phyloP scores from a whole-genome alignment of 1,140 invertebrate genomes.

The Halictus rubicundus region DNA sequence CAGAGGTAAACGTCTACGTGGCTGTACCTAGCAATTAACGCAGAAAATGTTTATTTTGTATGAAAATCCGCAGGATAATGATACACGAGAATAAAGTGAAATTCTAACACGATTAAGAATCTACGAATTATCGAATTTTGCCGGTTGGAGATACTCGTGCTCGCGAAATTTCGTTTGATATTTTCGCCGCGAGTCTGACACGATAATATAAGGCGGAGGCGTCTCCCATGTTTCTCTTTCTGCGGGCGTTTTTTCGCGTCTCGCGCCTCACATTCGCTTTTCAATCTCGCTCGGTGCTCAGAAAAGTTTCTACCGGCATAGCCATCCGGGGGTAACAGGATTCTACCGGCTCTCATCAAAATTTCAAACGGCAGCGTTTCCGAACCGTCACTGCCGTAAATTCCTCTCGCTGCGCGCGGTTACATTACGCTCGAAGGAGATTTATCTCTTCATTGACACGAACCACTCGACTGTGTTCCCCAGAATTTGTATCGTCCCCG shows the following conservation, averaged over 20 bases:
- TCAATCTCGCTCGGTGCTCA: not conserved
- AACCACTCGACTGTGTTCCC: not conserved
- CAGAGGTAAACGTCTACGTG: too few relatives aligned
- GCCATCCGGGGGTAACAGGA: not conserved
- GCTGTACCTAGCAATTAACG: too few relatives aligned
- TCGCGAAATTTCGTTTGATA: too few relatives aligned
- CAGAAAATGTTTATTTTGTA: too few relatives aligned
- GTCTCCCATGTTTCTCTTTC: too few relatives aligned
- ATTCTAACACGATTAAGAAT: too few relatives aligned
- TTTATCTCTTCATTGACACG: constrained; percentile 45
- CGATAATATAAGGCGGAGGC: too few relatives aligned
- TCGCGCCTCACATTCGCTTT: not conserved
- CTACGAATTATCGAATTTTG: too few relatives aligned
- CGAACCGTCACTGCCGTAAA: constrained; percentile 16
- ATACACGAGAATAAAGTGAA: too few relatives aligned
- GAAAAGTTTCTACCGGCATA: not conserved
- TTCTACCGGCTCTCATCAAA: constrained; percentile 20
- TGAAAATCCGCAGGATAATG: too few relatives aligned
- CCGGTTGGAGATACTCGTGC: too few relatives aligned
- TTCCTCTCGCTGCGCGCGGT: not conserved
- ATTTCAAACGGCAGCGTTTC: constrained; percentile 25
- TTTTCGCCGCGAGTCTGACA: too few relatives aligned
- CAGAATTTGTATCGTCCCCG: not conserved
- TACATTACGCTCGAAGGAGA: constrained; percentile 16
- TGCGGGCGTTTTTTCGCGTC: not conserved